Base-by-base conservation (phyloP, 2,888 invertebrate genomes). In the Onthophagus sagittarius region DNA sequence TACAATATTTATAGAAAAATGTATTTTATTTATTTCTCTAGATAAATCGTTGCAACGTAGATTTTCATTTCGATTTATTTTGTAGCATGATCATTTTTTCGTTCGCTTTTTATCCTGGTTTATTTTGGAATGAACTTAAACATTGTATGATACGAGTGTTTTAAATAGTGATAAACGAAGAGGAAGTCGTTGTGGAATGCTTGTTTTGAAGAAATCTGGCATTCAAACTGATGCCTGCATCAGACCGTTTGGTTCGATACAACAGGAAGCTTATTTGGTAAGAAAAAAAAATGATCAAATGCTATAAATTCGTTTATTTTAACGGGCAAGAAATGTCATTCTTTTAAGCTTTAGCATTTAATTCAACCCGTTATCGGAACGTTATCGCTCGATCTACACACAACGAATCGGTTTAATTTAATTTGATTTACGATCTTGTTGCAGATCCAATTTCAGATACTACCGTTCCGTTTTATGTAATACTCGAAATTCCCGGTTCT, bases 201-300 rank as follows among this genome's bases (percentile, higher is more conserved):
- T 82, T 75, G 80, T 82, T 62, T 73, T 82, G 71, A 82, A 81
- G 76, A 82, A 82, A 75, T 79, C 80, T 67, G 81, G 81, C 71
- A 74, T 81, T 72, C 80, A 82, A 74, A 79, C 79, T 63, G 76
- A 77, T 62, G 75, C 77, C 63, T 78, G 79, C 72, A 79, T 79
- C 73, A 80, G 79, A 71, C 77, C 79, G 14, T 75, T 80, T 62
- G 78, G 77, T 72, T 75, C 79, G 53, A 77, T 76, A 69, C 76
- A 76, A 62, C 77, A 77, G 39, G 67, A 23, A 31, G 70, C 72
- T 23, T 73, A 73, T 39, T 73, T 73, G 75, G 75, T 75, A 75
- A 75, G 75, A 23, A 23, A 23, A 23, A 23, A 23, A 6, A 32
- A 70, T 67, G 39, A 53, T 70, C 33, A 14, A 53, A 23, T 23